Conservation (phyloP, 2,113 vertebrate genomes). For the Tretioscincus oriximinensis region DNA sequence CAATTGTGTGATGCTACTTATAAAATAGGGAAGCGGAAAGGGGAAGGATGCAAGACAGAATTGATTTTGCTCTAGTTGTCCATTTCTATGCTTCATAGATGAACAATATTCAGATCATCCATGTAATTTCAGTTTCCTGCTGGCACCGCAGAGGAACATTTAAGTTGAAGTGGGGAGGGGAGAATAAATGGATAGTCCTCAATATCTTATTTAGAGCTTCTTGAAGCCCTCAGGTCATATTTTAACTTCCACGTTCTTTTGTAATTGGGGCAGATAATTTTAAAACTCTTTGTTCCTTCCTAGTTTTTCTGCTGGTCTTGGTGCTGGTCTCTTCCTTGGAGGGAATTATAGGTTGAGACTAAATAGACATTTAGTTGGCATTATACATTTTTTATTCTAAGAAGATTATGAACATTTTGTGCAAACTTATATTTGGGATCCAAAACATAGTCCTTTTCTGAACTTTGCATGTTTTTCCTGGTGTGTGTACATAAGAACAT, state of each 20-base stretch:
- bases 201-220: background rate
- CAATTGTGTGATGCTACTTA: slow-evolving; percentile 14
- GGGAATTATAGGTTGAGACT: too few species aligned
- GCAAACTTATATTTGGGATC: background rate
- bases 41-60: slow-evolving; percentile 19
- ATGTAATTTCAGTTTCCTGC: slow-evolving; percentile 8
- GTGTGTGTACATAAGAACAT: too few species aligned
- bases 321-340: background rate
- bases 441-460: too few species aligned
- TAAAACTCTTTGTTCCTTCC: background rate
- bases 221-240: background rate
- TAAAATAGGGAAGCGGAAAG: background rate
- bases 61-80: slow-evolving; percentile 21
- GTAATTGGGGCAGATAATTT: background rate
- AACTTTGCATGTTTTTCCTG: too few species aligned
- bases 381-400: background rate
- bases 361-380: too few species aligned
- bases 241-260: background rate
- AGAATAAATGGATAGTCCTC: background rate
- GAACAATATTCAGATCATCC: slow-evolving; percentile 11
- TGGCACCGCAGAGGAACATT: background rate
- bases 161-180: background rate
- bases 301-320: background rate
- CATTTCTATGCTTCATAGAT: background rate
- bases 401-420: background rate